Evolutionary conservation across 1,140 invertebrate species (phyloP).

Genomic region (Panagrolaimus sp.): DNA sequence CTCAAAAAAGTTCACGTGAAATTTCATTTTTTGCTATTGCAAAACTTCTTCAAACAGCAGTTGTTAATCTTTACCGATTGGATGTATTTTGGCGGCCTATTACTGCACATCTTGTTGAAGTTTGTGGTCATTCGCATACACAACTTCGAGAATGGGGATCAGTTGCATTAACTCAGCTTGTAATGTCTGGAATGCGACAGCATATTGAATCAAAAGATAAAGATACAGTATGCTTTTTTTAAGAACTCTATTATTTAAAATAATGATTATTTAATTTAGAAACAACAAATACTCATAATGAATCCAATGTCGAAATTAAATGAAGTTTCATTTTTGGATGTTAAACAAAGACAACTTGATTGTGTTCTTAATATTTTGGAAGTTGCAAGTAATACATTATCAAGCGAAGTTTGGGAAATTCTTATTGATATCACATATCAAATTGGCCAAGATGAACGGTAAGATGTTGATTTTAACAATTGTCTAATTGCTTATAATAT

Average conservation of each 20-base stretch:
- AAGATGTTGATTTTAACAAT: neutral
- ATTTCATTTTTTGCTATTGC: slow-evolving; percentile 93
- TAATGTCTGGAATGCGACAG: slow-evolving; percentile 68
- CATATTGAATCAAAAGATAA: neutral
- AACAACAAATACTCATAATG: slow-evolving; percentile 70
- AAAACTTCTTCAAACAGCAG: slow-evolving; percentile 87
- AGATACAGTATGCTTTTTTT: neutral
- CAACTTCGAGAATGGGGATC: slow-evolving; percentile 94
- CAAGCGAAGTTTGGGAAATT: slow-evolving; percentile 36
- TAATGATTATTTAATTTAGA: slow-evolving; percentile 22
- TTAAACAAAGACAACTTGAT: slow-evolving; percentile 85
- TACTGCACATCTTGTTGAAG: slow-evolving; percentile 90
- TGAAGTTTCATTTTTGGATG: slow-evolving; percentile 79
- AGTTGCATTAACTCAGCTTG: slow-evolving; percentile 86
- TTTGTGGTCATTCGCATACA: slow-evolving; percentile 88
- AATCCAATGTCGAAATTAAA: slow-evolving; percentile 83
- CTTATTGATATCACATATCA: slow-evolving; percentile 18
- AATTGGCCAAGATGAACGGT: neutral
- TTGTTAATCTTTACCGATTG: slow-evolving; percentile 85
- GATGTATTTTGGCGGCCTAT: slow-evolving; percentile 90
- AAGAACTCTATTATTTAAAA: neutral
- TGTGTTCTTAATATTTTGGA: slow-evolving; percentile 87
- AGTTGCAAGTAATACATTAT: slow-evolving; percentile 60
- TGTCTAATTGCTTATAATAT: neutral
- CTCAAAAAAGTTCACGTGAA: slow-evolving; percentile 65